Conservation (phyloP, 2,888 invertebrate genomes). For the Drosophila vallismaia region DNA sequence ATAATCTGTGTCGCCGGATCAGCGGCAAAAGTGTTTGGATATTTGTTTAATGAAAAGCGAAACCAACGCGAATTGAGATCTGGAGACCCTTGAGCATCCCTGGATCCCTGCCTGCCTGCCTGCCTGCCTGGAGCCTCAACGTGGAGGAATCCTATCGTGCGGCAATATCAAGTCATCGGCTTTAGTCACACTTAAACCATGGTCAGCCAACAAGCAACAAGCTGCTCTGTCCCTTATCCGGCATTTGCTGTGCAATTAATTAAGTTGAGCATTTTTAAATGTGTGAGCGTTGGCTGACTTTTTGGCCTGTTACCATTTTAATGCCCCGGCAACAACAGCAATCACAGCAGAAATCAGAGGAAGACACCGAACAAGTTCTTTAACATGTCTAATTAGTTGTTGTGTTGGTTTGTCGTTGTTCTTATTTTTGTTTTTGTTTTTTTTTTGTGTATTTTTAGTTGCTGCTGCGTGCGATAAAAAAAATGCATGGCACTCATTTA, state of each 20-base stretch:
- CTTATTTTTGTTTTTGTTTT: slow-evolving; percentile 17
- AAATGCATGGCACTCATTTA: slow-evolving; percentile 79
- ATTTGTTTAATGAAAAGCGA: slow-evolving; percentile 78
- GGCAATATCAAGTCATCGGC: slow-evolving; percentile 72
- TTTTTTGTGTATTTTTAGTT: slow-evolving; percentile 17
- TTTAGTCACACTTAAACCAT: slow-evolving; percentile 50
- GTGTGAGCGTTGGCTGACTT: slow-evolving; percentile 62
- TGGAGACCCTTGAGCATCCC: slow-evolving; percentile 4
- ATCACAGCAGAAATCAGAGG: slow-evolving; percentile 32
- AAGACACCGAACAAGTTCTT: slow-evolving; percentile 73
- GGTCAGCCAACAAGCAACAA: slow-evolving; percentile 37
- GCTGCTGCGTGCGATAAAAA: slow-evolving; percentile 68
- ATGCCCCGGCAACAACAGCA: slow-evolving; percentile 53
- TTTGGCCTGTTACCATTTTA: slow-evolving; percentile 71
- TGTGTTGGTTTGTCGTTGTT: slow-evolving; percentile 46
- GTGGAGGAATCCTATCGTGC: slow-evolving; percentile 54
- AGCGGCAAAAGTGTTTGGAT: slow-evolving; percentile 78
- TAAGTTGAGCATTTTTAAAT: slow-evolving; percentile 78
- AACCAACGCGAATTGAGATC: slow-evolving; percentile 53
- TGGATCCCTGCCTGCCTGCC: background rate
- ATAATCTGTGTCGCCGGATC: slow-evolving; percentile 74
- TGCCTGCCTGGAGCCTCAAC: background rate
- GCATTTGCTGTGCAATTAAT: slow-evolving; percentile 75
- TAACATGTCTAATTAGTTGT: slow-evolving; percentile 83
- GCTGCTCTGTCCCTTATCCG: slow-evolving; percentile 32